Conservation (phyloP, 1,140 invertebrate species). For the Bombus confusus region DNA sequence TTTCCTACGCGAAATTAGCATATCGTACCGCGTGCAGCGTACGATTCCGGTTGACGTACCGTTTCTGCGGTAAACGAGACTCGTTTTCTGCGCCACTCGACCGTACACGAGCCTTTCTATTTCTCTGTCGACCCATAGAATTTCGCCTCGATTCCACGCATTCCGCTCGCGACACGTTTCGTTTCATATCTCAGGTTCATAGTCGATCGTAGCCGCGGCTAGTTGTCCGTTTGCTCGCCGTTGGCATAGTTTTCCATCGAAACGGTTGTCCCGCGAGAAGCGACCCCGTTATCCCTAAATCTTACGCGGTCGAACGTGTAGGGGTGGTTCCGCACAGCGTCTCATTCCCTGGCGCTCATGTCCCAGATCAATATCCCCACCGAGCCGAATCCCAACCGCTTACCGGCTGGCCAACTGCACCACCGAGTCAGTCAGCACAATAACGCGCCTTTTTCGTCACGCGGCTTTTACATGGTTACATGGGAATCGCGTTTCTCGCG, state of each 20-base stretch:
- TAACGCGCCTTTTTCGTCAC: neutral
- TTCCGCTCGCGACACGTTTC: neutral
- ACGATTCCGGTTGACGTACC: constrained; percentile 39
- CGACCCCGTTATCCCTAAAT: constrained; percentile 36
- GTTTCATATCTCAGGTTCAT: neutral
- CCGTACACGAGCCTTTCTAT: constrained; percentile 40
- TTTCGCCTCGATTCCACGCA: constrained; percentile 3
- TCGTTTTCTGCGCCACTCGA: constrained; percentile 46
- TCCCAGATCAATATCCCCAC: constrained; percentile 75
- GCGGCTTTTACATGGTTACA: neutral
- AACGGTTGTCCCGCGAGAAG: neutral
- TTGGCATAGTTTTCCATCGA: neutral
- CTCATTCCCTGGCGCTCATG: constrained; percentile 59
- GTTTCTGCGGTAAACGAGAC: constrained; percentile 37
- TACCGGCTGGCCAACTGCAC: constrained; percentile 7
- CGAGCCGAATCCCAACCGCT: constrained; percentile 25
- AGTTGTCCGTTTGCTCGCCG: neutral
- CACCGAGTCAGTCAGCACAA: constrained; percentile 15
- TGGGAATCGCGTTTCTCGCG: neutral
- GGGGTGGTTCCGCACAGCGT: constrained; percentile 37
- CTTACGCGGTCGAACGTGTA: constrained; percentile 19
- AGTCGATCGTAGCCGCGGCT: no score
- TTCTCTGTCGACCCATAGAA: constrained; percentile 9
- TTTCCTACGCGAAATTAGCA: constrained; percentile 33
- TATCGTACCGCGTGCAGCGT: constrained; percentile 11